Evolutionary conservation across 2,113 vertebrate genomes (phyloP).

Genomic region (Pollimyrus isidori): DNA sequence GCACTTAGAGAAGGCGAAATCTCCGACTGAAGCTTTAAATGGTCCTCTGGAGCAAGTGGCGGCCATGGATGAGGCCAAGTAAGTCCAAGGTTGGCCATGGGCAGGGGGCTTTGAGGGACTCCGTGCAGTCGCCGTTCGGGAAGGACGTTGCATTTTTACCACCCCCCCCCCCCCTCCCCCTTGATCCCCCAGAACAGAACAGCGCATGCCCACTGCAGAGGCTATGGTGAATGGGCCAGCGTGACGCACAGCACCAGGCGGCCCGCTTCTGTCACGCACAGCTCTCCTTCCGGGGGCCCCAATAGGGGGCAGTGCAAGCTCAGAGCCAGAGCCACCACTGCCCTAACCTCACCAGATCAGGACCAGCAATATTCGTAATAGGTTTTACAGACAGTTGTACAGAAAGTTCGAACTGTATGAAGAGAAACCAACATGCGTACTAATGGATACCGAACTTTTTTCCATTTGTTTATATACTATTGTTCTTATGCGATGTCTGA

Average conservation of each 20-base stretch:
- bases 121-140: neutral
- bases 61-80: constrained; percentile 57
- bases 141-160: constrained; percentile 3
- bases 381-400: constrained; percentile 83
- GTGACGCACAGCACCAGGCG: constrained; percentile 61
- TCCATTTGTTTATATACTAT: constrained; percentile 97
- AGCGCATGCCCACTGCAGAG: constrained; percentile 62
- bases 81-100: constrained; percentile 29
- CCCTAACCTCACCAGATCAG: constrained; percentile 80
- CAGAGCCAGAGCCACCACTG: constrained; percentile 62
- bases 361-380: constrained; percentile 91
- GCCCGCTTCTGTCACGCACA: constrained; percentile 49
- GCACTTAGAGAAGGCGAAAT: constrained; percentile 51
- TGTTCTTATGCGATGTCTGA: constrained; percentile 87
- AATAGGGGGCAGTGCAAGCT: constrained; percentile 57
- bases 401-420: constrained; percentile 77
- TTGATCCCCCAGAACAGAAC: constrained; percentile 62
- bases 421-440: constrained; percentile 43
- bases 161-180: neutral
- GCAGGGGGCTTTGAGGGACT: neutral
- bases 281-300: constrained; percentile 54
- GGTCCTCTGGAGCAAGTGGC: constrained; percentile 56
- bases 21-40: constrained; percentile 51
- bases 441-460: constrained; percentile 77
- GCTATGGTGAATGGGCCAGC: constrained; percentile 80